Conservation (phyloP, 2,888 invertebrate genomes). For the Beris morrisii region DNA sequence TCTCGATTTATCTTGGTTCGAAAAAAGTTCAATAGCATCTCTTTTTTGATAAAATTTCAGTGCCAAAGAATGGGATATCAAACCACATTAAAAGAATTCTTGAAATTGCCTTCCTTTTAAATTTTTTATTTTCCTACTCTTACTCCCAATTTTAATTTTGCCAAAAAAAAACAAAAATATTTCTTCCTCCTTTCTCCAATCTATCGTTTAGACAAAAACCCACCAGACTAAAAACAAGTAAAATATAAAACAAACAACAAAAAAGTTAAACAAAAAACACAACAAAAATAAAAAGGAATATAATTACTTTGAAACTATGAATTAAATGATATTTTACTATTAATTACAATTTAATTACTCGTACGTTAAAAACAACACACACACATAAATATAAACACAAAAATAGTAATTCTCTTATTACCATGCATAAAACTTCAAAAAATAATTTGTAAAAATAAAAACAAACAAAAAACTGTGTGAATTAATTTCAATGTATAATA, state of each 20-base stretch:
- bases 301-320: too few relatives aligned
- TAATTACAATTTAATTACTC: too few relatives aligned
- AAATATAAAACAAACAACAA: too few relatives aligned
- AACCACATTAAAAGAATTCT: slow-evolving; percentile 22
- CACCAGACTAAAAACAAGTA: too few relatives aligned
- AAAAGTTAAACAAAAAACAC: too few relatives aligned
- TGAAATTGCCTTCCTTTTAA: slow-evolving; percentile 3
- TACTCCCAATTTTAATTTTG: neutral
- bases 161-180: too few relatives aligned
- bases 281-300: too few relatives aligned
- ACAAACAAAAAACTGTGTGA: slow-evolving; percentile 26
- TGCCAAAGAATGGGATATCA: slow-evolving; percentile 30
- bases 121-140: neutral
- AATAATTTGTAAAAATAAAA: slow-evolving; percentile 20
- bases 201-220: too few relatives aligned
- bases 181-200: too few relatives aligned
- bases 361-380: slow-evolving; percentile 1
- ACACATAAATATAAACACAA: neutral
- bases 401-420: neutral
- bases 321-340: too few relatives aligned
- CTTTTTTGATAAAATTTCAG: slow-evolving; percentile 18
- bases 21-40: slow-evolving; percentile 7
- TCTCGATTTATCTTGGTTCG: too few relatives aligned
- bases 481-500: slow-evolving; percentile 11
- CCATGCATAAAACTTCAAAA: slow-evolving; percentile 10